These are phyloP conservation scores for Gobio gobio DNA, from an alignment of 2,113 vertebrate species.

Conservation along the genomic window DNA sequence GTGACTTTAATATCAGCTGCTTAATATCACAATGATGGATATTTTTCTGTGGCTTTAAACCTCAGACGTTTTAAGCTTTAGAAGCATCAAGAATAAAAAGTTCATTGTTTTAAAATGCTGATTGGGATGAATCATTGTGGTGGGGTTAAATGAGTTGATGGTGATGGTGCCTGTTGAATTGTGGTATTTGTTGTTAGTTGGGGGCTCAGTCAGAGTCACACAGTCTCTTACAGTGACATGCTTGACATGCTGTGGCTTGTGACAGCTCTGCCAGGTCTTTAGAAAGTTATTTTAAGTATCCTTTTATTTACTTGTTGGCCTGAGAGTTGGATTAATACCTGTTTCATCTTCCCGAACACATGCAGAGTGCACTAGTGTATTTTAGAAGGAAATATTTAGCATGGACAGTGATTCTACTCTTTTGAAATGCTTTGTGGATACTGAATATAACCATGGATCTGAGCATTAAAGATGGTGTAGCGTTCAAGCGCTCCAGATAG, in stretches of 20 bases:
- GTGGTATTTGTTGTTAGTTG: neutral
- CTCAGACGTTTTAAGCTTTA: neutral
- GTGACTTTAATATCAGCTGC: no score
- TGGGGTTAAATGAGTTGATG: slow-evolving; percentile 40
- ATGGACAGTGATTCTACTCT: neutral
- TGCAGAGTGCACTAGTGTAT: neutral
- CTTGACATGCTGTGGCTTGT: slow-evolving; percentile 45
- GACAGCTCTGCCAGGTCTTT: slow-evolving; percentile 26
- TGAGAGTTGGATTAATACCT: slow-evolving; percentile 28
- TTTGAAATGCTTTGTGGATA: neutral
- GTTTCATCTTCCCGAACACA: slow-evolving; percentile 22
- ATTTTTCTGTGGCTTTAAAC: neutral
- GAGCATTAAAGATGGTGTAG: neutral
- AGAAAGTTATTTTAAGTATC: slow-evolving; percentile 48
- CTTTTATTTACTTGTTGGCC: slow-evolving; percentile 9
- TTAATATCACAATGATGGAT: neutral
- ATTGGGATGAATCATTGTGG: neutral
- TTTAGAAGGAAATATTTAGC: neutral
- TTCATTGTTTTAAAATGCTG: neutral
- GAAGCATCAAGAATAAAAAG: neutral
- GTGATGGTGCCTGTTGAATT: slow-evolving; percentile 7
- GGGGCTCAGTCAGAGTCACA: neutral
- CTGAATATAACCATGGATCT: no score
- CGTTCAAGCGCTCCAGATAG: neutral
- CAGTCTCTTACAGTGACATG: neutral